These are phyloP conservation scores for Criorhina ranunculi DNA, from an alignment of 2,888 invertebrate genomes.

Conservation along the genomic window DNA sequence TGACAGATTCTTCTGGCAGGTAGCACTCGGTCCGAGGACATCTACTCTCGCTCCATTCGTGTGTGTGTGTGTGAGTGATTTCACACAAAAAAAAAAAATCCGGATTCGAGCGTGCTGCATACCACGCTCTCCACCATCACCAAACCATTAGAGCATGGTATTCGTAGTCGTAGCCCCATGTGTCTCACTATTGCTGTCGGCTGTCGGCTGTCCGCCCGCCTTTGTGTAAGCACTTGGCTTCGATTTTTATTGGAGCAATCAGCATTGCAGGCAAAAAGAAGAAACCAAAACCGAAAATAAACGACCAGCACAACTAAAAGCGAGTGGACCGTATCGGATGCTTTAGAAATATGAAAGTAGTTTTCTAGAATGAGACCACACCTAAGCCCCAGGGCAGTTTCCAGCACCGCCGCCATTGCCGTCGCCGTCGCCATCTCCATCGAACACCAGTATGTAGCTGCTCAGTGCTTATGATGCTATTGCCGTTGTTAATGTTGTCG, in stretches of 20 bases:
- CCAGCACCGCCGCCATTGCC: slow-evolving; percentile 48
- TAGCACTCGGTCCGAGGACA: not conserved
- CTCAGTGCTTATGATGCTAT: slow-evolving; percentile 68
- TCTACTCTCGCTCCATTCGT: not conserved
- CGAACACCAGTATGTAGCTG: slow-evolving; percentile 77
- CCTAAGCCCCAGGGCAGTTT: slow-evolving; percentile 78
- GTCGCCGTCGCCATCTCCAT: slow-evolving; percentile 41
- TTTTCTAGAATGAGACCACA: slow-evolving; percentile 83
- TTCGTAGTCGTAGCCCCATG: slow-evolving; percentile 43
- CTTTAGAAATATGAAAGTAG: slow-evolving; percentile 82
- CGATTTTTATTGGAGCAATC: slow-evolving; percentile 76
- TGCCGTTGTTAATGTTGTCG: slow-evolving; percentile 70
- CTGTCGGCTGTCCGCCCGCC: slow-evolving; percentile 76
- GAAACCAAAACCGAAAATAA: slow-evolving; percentile 75
- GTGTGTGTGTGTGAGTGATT: not conserved
- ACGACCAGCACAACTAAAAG: slow-evolving; percentile 75
- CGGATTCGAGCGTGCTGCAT: slow-evolving; percentile 29
- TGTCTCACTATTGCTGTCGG: slow-evolving; percentile 61
- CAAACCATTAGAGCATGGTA: slow-evolving; percentile 71
- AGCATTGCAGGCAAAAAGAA: slow-evolving; percentile 72
- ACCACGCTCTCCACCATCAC: no score
- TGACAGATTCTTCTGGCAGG: slow-evolving; percentile 13
- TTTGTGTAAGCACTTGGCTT: slow-evolving; percentile 77
- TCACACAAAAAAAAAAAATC: not conserved
- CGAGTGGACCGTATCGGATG: slow-evolving; percentile 78